Conservation (phyloP, 2,888 invertebrate genomes). For the Apotomis capreana region DNA sequence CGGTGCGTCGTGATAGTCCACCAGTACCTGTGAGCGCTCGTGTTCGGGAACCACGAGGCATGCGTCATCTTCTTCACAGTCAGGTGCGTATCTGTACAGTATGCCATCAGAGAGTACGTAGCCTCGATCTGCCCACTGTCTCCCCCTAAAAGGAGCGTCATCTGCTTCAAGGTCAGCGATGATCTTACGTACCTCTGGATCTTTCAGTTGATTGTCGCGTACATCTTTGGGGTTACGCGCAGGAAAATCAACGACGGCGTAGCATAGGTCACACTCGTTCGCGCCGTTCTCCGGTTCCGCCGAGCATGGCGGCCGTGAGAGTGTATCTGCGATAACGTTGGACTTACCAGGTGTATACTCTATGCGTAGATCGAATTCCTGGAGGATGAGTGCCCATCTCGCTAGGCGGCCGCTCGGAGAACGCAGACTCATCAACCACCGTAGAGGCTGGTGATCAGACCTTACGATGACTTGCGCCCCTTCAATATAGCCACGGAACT, state of each 20-base stretch:
- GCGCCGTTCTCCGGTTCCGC: not conserved
- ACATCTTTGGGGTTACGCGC: not conserved
- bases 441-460: constrained; percentile 69
- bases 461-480: constrained; percentile 55
- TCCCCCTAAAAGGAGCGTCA: too few species aligned
- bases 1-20: too few species aligned
- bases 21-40: too few species aligned
- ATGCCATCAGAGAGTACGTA: too few species aligned
- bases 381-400: constrained; percentile 45
- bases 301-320: constrained; percentile 48
- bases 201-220: constrained; percentile 9
- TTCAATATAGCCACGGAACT: constrained; percentile 65
- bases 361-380: constrained; percentile 56
- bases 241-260: constrained; percentile 18
- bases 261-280: constrained; percentile 21
- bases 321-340: constrained; percentile 58
- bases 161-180: constrained; percentile 5
- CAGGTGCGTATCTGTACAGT: too few species aligned
- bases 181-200: constrained; percentile 13
- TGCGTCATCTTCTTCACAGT: too few species aligned
- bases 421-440: constrained; percentile 59
- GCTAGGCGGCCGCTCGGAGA: constrained; percentile 57
- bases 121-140: too few species aligned
- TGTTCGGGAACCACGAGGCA: too few species aligned
- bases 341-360: constrained; percentile 55